Evolutionary conservation across 2,888 invertebrate species (phyloP), one percentile per base, ranked within the genome.

Genomic region (Polyommatus icarus): DNA sequence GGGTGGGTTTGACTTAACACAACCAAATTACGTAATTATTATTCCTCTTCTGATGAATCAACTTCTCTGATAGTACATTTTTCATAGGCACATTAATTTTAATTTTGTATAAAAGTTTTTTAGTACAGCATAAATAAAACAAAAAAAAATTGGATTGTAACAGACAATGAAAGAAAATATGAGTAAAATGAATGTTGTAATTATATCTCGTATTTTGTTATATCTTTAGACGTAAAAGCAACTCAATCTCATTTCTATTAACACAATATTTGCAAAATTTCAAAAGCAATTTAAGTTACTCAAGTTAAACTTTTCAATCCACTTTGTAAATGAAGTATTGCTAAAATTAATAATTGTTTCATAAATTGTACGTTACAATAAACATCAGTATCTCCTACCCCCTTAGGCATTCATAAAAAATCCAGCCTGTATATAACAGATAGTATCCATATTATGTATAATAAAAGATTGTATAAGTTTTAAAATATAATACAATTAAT

Each of bases 221-320:
- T 24, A 24, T 10, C 10, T 24, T 61, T 61, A 61, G 61, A 61
- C 24, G 67, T 67, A 67, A 67, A 67, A 67, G 61, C 10, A 67
- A 67, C 67, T 67, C 72, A 72, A 72, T 72, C 40, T 72, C n/a
- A n/a, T 72, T 72, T 40, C 72, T 72, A 40, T 72, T 67, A 72
- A 36, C n/a, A 72, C 72, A 72, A 72, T 72, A 72, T 72, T 72
- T 72, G 72, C 36, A 12, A 72, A 40, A 40, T 36, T 72, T 72
- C 40, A 10, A 72, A 72, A 72, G 72, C 72, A 72, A 72, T 72
- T 72, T 72, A 40, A 20, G 72, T 72, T 72, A 40, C 36, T 20
- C 36, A 72, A 72, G 72, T 72, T 72, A 40, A 72, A 72, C 40
- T 72, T 72, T 40, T 72, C 72, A 72, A 72, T 40, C 72, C 72